Evolutionary conservation across 2,113 vertebrate genomes (phyloP), one percentile per base, ranked within the genome.

Genomic region (Crypturellus undulatus): DNA sequence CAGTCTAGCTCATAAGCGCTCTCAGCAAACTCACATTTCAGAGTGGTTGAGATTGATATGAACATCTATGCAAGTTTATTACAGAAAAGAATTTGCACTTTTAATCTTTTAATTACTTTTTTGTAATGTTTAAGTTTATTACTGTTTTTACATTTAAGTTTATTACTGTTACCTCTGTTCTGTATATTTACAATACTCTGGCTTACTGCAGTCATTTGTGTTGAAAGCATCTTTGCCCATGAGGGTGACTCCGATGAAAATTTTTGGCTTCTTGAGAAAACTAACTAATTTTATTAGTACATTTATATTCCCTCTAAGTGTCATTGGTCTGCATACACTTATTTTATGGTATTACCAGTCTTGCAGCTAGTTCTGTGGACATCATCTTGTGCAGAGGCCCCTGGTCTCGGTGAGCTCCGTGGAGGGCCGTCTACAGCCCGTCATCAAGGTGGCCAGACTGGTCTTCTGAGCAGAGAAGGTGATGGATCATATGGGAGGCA

Each of bases 381-480:
- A 22, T 10, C 12, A 15, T 26, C 4, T 59, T 3, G 0, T 9
- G 13, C n/a, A 59, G 52, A 42, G 64, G 40, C 51, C 36, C 52
- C 64, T 20, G 13, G 38, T 21, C 49, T 17, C 0, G 0, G 30
- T 25, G 7, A 47, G 25, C 62, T 58, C 58, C 17, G 2, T 8
- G 14, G 6, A 69, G 25, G 22, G 45, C 69, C 13, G 4, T 11
- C 8, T 2, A 4, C 47, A 72, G 45, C 47, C 38, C 38, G 38
- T 32, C 30, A 19, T 3, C 56, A 63, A 77, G 63, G 59, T 7
- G 5, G 12, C 38, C 49, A 16, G 54, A 54, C 36, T 59, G 15
- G 25, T 42, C 7, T 18, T 80, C 80, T 70, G 77, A 32, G 28
- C 2, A 38, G 54, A 79, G 34, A 20, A 20, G 62, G 34, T 14